Evolutionary conservation across 37 sponge, comb jelly and placozoan species (phyloP).

Genomic region (Geodia barretti): DNA sequence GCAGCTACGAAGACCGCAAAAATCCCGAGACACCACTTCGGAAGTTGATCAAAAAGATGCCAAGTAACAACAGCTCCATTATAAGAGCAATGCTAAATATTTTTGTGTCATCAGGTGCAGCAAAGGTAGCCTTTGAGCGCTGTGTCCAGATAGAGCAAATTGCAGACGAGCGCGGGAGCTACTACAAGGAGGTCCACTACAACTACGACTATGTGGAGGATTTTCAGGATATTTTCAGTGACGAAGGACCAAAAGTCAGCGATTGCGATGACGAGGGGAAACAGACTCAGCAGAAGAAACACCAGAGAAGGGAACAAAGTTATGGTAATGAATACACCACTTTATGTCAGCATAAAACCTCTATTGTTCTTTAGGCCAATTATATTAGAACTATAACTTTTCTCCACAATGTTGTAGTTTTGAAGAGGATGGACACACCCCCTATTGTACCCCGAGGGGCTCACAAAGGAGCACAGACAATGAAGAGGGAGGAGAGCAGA

Average conservation of each 20-base stretch:
- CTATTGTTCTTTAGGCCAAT: no score
- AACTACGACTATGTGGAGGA: conserved; percentile 24
- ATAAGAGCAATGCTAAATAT: no score
- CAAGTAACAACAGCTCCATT: neutral
- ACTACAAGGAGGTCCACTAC: conserved; percentile 4
- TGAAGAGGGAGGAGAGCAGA: neutral
- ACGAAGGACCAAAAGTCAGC: neutral
- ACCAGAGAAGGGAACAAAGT: no score
- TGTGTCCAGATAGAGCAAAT: neutral
- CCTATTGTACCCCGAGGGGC: neutral
- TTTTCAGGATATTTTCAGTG: conserved; percentile 13
- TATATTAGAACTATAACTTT: no score
- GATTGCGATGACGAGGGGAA: neutral
- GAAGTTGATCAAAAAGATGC: conserved; percentile 14
- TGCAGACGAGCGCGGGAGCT: neutral
- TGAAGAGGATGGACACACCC: neutral
- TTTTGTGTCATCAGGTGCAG: no score
- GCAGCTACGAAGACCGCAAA: neutral
- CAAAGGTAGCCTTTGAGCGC: conserved; percentile 7
- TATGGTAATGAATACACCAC: no score
- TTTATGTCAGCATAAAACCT: no score
- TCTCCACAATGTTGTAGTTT: neutral
- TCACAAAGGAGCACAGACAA: neutral
- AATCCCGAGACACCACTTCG: conserved; percentile 1
- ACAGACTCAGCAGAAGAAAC: no score